Evolutionary conservation across 2,797 vertebrate genomes (phyloP).

Genomic region (Danio albolineatus): DNA sequence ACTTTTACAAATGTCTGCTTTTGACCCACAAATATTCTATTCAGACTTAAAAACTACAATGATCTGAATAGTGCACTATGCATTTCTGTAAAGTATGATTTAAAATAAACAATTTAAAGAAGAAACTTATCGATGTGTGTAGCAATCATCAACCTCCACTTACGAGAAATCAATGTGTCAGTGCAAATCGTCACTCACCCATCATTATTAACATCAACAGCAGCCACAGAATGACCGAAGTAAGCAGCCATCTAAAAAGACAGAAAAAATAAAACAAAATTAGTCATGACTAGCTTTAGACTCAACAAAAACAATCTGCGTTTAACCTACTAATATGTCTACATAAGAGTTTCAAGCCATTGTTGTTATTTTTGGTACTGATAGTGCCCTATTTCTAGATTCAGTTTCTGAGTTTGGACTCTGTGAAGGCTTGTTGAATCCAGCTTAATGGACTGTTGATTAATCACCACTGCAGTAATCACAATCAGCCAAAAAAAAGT

Average conservation of each 20-base stretch:
- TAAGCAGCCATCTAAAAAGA: conserved; percentile 60
- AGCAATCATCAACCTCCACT: not conserved
- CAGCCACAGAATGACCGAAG: conserved; percentile 59
- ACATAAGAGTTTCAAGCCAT: no score
- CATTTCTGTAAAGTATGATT: not conserved
- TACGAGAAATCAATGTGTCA: not conserved
- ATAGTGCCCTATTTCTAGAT: not conserved
- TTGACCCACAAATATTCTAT: not conserved
- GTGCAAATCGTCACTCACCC: conserved; percentile 29
- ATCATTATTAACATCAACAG: conserved; percentile 60
- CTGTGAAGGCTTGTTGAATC: not conserved
- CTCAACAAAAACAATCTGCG: not conserved
- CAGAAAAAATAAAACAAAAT: not conserved
- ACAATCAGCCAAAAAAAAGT: conserved; percentile 9
- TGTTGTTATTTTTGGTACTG: not conserved
- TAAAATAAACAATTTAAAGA: not conserved
- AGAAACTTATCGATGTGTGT: not conserved
- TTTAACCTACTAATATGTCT: not conserved
- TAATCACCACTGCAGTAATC: conserved; percentile 27
- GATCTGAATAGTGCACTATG: not conserved
- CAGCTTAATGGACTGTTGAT: conserved; percentile 25
- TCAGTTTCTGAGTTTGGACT: not conserved
- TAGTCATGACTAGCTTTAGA: not conserved
- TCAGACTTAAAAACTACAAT: not conserved
- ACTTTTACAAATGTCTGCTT: not conserved